A percentile compares a stretch with the other conserved stretches of the same genome.
Evolutionary conservation across 2,113 vertebrate genomes (phyloP).

Genomic region (Apodemus sylvaticus): DNA sequence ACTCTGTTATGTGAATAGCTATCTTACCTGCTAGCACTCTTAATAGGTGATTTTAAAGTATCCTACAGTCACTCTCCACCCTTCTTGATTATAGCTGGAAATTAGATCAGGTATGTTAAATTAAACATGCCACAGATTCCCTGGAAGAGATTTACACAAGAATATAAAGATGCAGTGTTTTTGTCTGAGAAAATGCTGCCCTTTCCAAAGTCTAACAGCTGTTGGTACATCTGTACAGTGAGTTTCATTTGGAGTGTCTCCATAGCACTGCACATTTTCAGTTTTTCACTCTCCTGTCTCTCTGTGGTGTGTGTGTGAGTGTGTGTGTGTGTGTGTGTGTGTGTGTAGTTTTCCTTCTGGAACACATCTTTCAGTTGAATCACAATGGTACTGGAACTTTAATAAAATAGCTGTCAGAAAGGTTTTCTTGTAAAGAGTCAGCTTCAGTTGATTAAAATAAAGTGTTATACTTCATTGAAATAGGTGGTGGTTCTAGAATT

Average conservation of each 20-base stretch:
- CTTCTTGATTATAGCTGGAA: not conserved
- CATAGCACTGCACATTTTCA: not conserved
- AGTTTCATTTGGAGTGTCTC: not conserved
- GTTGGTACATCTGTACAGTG: not conserved
- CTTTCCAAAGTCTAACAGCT: not conserved
- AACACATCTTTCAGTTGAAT: slow-evolving; percentile 26
- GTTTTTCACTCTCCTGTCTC: not conserved
- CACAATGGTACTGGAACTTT: slow-evolving; percentile 17
- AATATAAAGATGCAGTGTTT: not conserved
- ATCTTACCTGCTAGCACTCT: not conserved
- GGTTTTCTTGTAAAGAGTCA: slow-evolving; percentile 31
- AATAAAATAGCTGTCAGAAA: slow-evolving; percentile 47
- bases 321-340: not conserved
- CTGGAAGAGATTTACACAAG: not conserved
- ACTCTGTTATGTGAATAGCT: not conserved
- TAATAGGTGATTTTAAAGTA: not conserved
- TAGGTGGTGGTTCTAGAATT: slow-evolving; percentile 41
- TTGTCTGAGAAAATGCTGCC: not conserved
- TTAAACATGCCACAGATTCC: not conserved
- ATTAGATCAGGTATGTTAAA: not conserved
- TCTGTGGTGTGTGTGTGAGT: not conserved
- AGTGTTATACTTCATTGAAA: slow-evolving; percentile 55
- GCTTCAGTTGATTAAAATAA: slow-evolving; percentile 65
- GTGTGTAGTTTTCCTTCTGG: not conserved
- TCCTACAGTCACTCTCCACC: not conserved